Evolutionary conservation across 2,113 vertebrate genomes (phyloP).

Genomic region (Sphaerodactylus townsendi): DNA sequence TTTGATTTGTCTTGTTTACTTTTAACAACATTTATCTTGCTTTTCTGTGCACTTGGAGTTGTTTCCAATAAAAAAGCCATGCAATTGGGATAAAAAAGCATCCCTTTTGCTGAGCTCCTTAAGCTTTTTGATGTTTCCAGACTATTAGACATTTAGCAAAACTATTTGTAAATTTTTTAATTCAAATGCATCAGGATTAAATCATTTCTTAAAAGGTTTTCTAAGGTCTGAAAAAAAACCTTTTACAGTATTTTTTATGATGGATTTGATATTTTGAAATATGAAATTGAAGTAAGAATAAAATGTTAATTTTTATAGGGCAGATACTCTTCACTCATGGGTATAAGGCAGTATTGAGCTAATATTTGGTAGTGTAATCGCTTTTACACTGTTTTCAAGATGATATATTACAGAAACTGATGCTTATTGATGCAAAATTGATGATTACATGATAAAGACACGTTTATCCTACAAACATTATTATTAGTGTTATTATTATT

Average conservation of each 20-base stretch:
- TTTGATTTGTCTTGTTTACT: not conserved
- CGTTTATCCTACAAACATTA: constrained; percentile 34
- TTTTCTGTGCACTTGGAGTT: not conserved
- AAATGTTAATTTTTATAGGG: constrained; percentile 5
- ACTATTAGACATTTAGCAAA: not conserved
- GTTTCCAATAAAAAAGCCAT: not conserved
- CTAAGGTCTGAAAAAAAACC: not conserved
- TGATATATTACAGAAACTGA: constrained; percentile 3
- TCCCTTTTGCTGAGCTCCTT: not conserved
- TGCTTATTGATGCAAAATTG: too few relatives aligned
- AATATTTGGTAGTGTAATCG: constrained; percentile 19
- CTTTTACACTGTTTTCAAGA: constrained; percentile 1
- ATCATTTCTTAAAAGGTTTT: not conserved
- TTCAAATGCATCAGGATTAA: not conserved
- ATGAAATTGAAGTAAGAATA: not conserved
- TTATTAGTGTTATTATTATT: constrained; percentile 33
- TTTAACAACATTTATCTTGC: not conserved
- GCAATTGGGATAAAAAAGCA: not conserved
- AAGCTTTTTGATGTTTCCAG: not conserved
- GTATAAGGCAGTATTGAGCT: not conserved
- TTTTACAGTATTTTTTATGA: not conserved
- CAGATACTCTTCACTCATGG: not conserved
- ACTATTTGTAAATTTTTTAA: not conserved
- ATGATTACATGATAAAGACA: constrained; percentile 43
- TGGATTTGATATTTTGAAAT: not conserved